Evolutionary conservation across 2,113 vertebrate species (phyloP).

Genomic region (Apus apus): DNA sequence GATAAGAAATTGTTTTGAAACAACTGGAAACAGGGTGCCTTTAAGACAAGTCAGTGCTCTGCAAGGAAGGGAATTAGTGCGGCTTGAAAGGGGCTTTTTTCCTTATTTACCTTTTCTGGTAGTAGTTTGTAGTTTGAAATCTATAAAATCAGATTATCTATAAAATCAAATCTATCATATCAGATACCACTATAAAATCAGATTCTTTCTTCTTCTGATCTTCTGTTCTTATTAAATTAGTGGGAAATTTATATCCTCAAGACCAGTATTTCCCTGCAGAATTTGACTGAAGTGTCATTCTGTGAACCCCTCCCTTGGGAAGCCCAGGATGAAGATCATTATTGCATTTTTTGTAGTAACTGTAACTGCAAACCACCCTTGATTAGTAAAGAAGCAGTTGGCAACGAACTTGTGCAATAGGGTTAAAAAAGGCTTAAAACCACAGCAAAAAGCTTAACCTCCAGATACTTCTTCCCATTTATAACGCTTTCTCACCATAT

Average conservation of each 20-base stretch:
- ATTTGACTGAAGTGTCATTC: neutral
- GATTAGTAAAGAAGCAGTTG: neutral
- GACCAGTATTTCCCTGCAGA: neutral
- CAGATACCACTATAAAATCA: no score
- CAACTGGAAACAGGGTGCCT: neutral
- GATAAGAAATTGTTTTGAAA: neutral
- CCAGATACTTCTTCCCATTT: neutral
- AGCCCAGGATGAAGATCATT: neutral
- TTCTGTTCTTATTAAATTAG: neutral
- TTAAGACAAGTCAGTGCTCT: neutral
- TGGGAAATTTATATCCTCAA: neutral
- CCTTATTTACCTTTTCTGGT: neutral
- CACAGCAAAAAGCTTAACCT: neutral
- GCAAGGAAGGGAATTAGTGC: neutral
- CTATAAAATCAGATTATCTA: neutral
- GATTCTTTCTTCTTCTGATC: neutral
- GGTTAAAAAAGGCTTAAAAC: neutral
- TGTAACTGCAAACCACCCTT: neutral
- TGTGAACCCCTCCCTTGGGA: neutral
- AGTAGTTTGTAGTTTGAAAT: neutral
- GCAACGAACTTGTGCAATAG: neutral
- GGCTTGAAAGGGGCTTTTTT: neutral
- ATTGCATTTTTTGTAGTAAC: neutral
- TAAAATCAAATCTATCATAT: no score
- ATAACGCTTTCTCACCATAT: fast-evolving